These are phyloP conservation scores for Pygoscelis adeliae DNA, from an alignment of 2,113 vertebrate genomes.

Conservation along the genomic window DNA sequence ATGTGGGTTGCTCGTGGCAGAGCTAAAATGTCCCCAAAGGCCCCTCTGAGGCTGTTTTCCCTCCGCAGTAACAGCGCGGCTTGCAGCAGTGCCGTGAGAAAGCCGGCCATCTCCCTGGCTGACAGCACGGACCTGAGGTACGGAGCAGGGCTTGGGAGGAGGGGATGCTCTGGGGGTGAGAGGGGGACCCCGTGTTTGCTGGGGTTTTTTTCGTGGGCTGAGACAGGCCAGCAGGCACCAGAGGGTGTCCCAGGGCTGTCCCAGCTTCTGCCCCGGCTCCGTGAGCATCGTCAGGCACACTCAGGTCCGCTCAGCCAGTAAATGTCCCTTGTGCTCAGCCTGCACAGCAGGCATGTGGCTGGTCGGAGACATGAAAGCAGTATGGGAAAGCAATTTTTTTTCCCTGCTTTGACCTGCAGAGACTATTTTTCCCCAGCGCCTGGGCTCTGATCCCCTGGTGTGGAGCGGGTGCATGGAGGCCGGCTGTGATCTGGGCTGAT, in stretches of 20 bases:
- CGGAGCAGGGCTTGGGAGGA: neutral
- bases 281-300: rapidly evolving
- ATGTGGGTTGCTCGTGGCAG: rapidly evolving
- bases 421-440: neutral
- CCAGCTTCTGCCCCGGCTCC: neutral
- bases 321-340: rapidly evolving
- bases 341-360: neutral
- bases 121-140: slow-evolving; percentile 96
- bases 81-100: slow-evolving; percentile 94
- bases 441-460: neutral
- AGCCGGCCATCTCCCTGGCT: slow-evolving; percentile 96
- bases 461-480: neutral
- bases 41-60: neutral
- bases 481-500: neutral
- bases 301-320: rapidly evolving
- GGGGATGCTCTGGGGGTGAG: neutral
- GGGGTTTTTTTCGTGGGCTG: neutral
- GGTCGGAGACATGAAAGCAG: rapidly evolving
- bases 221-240: neutral
- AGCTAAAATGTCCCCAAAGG: neutral
- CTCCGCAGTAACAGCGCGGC: slow-evolving; percentile 91
- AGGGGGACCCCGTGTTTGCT: neutral
- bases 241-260: neutral
- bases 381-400: neutral
- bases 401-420: neutral